Evolutionary conservation across 2,797 vertebrate species (phyloP).

Genomic region (Melanotaenia maccullochi): DNA sequence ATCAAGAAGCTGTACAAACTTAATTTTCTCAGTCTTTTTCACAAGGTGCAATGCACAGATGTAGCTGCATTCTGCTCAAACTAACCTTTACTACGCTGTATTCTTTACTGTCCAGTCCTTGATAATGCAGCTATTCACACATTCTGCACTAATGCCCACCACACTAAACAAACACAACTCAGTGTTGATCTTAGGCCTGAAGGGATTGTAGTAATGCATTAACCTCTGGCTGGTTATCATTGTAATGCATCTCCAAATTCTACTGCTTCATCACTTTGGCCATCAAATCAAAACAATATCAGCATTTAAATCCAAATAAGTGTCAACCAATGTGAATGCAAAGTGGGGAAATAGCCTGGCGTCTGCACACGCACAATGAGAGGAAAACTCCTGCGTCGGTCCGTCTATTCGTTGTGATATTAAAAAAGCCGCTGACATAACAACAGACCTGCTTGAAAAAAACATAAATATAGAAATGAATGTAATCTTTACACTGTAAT

Average conservation of each 20-base stretch:
- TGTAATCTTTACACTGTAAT: constrained; percentile 8
- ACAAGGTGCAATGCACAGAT: constrained; percentile 25
- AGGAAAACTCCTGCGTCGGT: constrained; percentile 7
- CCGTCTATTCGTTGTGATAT: constrained; percentile 12
- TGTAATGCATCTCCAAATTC: constrained; percentile 56
- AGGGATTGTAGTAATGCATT: constrained; percentile 67
- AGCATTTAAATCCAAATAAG: constrained; percentile 62
- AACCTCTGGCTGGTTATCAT: constrained; percentile 63
- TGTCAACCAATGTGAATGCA: constrained; percentile 7
- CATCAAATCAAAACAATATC: constrained; percentile 66
- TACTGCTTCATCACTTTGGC: constrained; percentile 36
- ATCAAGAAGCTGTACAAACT: constrained; percentile 43
- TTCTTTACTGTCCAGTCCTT: constrained; percentile 19
- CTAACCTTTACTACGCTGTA: constrained; percentile 26
- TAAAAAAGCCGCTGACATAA: neutral
- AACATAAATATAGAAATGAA: constrained; percentile 10
- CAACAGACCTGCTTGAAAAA: constrained; percentile 9
- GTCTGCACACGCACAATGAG: constrained; percentile 17
- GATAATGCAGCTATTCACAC: constrained; percentile 55
- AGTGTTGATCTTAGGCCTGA: constrained; percentile 65
- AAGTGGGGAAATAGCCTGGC: constrained; percentile 28
- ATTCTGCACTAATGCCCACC: constrained; percentile 33
- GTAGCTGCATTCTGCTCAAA: constrained; percentile 8
- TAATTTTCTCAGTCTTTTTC: constrained; percentile 45
- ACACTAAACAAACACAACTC: constrained; percentile 69